phyloP scores from a whole-genome alignment of 1,140 invertebrate genomes.

The Drosophila tsacasi region DNA sequence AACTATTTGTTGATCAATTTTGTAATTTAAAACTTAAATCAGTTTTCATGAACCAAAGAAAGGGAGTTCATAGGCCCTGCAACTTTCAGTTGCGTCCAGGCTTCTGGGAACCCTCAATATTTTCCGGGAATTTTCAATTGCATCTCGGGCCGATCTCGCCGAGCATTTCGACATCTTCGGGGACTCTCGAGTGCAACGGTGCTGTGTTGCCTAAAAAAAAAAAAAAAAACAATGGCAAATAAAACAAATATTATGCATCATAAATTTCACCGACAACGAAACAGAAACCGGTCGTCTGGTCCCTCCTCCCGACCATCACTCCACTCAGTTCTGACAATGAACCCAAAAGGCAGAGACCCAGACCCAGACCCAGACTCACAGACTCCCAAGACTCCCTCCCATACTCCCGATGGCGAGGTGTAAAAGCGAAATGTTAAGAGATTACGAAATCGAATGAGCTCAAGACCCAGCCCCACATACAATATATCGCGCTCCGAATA shows the following conservation, averaged over 20 bases:
- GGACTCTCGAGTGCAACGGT: conserved; percentile 14
- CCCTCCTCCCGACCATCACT: conserved; percentile 9
- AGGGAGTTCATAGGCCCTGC: background rate
- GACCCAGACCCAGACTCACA: conserved; percentile 43
- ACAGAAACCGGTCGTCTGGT: conserved; percentile 32
- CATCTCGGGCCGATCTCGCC: conserved; percentile 15
- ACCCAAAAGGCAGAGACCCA: conserved; percentile 56
- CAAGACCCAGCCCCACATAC: conserved; percentile 5
- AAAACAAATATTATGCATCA: conserved; percentile 71
- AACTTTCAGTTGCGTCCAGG: too few species aligned
- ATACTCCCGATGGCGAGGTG: conserved; percentile 32
- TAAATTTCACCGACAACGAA: conserved; percentile 70
- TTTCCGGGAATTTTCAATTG: conserved; percentile 46
- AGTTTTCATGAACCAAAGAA: background rate
- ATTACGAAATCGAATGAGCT: conserved; percentile 65
- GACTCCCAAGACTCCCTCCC: conserved; percentile 35
- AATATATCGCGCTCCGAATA: conserved; percentile 35
- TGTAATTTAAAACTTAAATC: too few species aligned
- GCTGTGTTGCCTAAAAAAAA: too few species aligned
- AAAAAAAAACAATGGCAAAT: conserved; percentile 60
- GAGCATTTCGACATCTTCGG: conserved; percentile 5
- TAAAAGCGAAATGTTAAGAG: conserved; percentile 52
- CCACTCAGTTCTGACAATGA: conserved; percentile 70
- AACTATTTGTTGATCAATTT: background rate
- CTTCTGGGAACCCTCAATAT: conserved; percentile 20